These are phyloP conservation scores for Tiliacea aurago DNA, from an alignment of 2,888 invertebrate genomes.

Conservation along the genomic window DNA sequence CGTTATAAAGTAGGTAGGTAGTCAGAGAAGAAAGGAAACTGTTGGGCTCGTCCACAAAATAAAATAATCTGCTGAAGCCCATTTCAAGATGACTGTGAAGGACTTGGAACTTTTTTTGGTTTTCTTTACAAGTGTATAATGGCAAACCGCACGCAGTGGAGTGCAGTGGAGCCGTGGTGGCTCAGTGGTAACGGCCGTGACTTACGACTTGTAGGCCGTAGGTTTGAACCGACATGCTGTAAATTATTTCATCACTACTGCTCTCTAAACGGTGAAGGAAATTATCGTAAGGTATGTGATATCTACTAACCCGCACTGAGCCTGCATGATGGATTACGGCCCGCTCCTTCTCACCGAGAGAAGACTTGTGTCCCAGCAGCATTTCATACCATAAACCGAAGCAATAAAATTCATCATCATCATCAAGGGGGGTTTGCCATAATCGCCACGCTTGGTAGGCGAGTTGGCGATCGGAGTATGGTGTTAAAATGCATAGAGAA, in stretches of 20 bases:
- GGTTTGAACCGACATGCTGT: background rate
- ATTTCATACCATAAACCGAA: background rate
- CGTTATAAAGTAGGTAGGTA: background rate
- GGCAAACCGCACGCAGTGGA: background rate
- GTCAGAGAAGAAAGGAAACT: too few relatives aligned
- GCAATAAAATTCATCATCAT: background rate
- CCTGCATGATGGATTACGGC: background rate
- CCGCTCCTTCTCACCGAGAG: background rate
- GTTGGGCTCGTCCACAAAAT: background rate
- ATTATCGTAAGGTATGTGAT: background rate
- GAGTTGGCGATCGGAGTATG: too few relatives aligned
- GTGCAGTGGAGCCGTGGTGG: background rate
- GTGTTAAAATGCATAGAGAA: too few relatives aligned
- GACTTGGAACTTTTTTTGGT: background rate
- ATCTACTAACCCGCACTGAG: background rate
- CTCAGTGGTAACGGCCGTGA: background rate
- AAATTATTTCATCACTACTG: background rate
- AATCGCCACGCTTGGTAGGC: too few relatives aligned
- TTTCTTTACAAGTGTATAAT: background rate
- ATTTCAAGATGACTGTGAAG: background rate
- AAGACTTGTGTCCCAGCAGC: background rate
- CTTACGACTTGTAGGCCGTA: background rate
- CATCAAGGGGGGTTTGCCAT: too few relatives aligned
- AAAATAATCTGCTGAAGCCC: too few relatives aligned
- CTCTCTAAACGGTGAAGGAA: background rate